These are phyloP conservation scores for Rhysida immarginata DNA, from an alignment of 1,140 invertebrate species.

Conservation along the genomic window DNA sequence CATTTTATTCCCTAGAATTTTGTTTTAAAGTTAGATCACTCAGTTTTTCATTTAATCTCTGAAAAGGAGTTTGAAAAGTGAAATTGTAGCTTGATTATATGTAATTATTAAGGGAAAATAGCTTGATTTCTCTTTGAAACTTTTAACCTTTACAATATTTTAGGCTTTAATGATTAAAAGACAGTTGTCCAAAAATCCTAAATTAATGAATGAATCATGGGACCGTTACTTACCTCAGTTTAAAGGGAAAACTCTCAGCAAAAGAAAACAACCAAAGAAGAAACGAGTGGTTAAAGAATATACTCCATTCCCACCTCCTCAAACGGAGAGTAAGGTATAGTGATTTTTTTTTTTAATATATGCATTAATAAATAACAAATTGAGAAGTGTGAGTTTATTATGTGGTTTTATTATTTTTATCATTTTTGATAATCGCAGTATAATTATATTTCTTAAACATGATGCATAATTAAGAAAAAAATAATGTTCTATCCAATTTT, in stretches of 20 bases:
- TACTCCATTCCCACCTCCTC: constrained; percentile 92
- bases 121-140: no score
- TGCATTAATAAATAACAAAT: background rate
- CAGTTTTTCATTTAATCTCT: no score
- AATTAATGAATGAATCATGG: constrained; percentile 87
- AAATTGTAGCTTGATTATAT: no score
- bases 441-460: background rate
- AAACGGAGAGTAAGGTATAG: constrained; percentile 62
- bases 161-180: constrained; percentile 86
- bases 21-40: no score
- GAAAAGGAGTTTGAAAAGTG: no score
- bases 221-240: constrained; percentile 93
- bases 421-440: constrained; percentile 4
- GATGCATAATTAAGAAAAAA: background rate
- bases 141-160: no score
- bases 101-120: no score
- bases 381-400: background rate
- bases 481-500: no score
- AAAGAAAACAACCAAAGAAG: constrained; percentile 69
- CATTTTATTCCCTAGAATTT: no score
- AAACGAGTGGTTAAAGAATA: constrained; percentile 73
- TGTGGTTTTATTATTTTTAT: no score
- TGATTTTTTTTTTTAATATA: constrained; percentile 1
- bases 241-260: constrained; percentile 76
- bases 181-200: constrained; percentile 61